Evolutionary conservation across 2,113 vertebrate genomes (phyloP), one percentile per base, ranked within the genome.

Genomic region (Percopsis transmontana): DNA sequence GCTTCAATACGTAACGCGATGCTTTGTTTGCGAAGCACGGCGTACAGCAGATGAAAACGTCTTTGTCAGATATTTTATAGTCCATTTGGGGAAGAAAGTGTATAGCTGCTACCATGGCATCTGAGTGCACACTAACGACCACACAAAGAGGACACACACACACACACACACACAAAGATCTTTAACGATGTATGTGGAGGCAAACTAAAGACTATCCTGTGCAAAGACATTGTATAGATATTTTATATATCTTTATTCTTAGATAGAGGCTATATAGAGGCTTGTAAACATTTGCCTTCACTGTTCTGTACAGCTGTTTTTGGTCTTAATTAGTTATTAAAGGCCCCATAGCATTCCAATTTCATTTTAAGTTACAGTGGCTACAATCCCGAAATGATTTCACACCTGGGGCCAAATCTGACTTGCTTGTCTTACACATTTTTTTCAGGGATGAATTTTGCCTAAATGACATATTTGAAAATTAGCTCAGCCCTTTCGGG

Each of bases 1-100:
- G 59, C 73, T 68, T 16, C 60, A 38, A 27, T 8, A 41, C 50
- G 41, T 65, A 60, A 71, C 58, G 10, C 41, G 4, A 8, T 27
- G 19, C 27, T 39, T 52, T 75, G 62, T 73, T 81, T 75, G 68
- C 33, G 47, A 38, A 47, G 52, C 24, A 19, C 48, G 70, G 41
- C 73, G 60, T 51, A 8, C 3, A 72, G 70, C 55, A 63, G 79
- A 84, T 76, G 62, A 82, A 85, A 82, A 41, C 18, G 4, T 62
- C 16, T 51, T 39, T 38, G 60, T 8, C 19, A 64, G 50, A 83
- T 72, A 66, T 66, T 38, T 62, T 56, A 18, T 57, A 63, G 77
- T 81, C 73, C 23, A 11, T 16, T 3, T 1, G 65, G 19, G 75
- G 74, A 77, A 70, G 66, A 68, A 51, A 64, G 42, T 40, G 64